Evolutionary conservation across 2,113 vertebrate genomes (phyloP).

Genomic region (Rhabdomys dilectus): DNA sequence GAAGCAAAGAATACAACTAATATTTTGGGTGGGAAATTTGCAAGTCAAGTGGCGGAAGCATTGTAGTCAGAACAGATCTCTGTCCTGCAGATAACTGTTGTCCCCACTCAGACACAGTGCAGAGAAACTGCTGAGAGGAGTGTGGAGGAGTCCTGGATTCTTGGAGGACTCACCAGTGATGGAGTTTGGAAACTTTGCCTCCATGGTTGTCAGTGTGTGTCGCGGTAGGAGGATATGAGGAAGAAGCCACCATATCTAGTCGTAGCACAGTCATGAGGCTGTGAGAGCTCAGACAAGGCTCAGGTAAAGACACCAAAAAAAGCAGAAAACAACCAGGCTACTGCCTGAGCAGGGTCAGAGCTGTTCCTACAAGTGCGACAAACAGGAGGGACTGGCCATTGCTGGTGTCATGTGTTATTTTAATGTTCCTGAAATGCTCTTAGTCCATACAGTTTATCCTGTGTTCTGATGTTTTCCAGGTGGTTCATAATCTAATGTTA

Average conservation of each 20-base stretch:
- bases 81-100: too few relatives aligned
- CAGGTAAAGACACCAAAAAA: neutral
- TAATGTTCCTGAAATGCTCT: slow-evolving; percentile 12
- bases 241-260: neutral
- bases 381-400: neutral
- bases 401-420: neutral
- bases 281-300: neutral
- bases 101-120: neutral
- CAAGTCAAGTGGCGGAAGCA: neutral
- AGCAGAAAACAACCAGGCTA: neutral
- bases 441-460: neutral
- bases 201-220: neutral
- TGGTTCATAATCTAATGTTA: neutral
- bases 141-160: neutral
- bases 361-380: neutral
- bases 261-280: neutral
- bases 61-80: neutral
- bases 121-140: neutral
- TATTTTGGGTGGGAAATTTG: neutral
- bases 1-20: neutral
- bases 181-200: neutral
- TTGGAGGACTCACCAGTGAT: neutral
- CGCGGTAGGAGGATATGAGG: neutral
- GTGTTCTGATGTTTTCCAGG: neutral
- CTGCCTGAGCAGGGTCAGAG: slow-evolving; percentile 14